A percentile compares a stretch with the other conserved stretches of the same genome.
Evolutionary conservation across 2,888 invertebrate genomes (phyloP).

Genomic region (Gasteruption jaculator): DNA sequence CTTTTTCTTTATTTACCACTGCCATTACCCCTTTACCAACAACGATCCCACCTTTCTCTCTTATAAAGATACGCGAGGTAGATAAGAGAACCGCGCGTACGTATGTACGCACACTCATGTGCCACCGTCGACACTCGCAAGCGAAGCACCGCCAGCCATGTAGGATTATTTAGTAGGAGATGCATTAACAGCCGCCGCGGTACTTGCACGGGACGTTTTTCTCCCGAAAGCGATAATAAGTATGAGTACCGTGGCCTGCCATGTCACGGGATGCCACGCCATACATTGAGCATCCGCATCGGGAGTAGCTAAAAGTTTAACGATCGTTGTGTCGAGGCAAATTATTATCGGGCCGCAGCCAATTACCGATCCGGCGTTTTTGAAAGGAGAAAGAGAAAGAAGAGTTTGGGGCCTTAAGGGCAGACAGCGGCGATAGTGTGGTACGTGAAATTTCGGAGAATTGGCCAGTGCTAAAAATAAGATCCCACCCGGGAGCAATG

Average conservation of each 20-base stretch:
- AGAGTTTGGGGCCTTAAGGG: slow-evolving; percentile 6
- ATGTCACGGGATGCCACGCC: too few relatives aligned
- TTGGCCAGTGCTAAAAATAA: slow-evolving; percentile 47
- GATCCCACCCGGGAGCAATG: slow-evolving; percentile 49
- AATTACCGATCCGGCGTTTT: slow-evolving; percentile 37
- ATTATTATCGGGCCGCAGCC: slow-evolving; percentile 43
- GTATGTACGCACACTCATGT: slow-evolving; percentile 6
- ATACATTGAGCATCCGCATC: too few relatives aligned
- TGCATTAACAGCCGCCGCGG: too few relatives aligned
- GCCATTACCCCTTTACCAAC: slow-evolving; percentile 8
- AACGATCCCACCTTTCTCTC: slow-evolving; percentile 25
- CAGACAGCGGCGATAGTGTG: slow-evolving; percentile 2
- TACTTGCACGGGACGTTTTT: too few relatives aligned
- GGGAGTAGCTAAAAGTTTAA: slow-evolving; percentile 38
- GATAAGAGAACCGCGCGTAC: slow-evolving; percentile 25
- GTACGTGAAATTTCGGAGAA: slow-evolving; percentile 40
- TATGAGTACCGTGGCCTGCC: too few relatives aligned
- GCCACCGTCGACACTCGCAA: too few relatives aligned
- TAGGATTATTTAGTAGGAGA: too few relatives aligned
- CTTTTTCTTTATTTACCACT: slow-evolving; percentile 43
- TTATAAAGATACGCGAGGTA: slow-evolving; percentile 26
- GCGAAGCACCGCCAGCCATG: slow-evolving; percentile 6
- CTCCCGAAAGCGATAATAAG: too few relatives aligned
- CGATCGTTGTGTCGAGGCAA: slow-evolving; percentile 39
- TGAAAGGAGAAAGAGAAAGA: slow-evolving; percentile 12